phyloP scores from a whole-genome alignment of 2,797 vertebrate species.

The Synaphobranchus kaupii region DNA sequence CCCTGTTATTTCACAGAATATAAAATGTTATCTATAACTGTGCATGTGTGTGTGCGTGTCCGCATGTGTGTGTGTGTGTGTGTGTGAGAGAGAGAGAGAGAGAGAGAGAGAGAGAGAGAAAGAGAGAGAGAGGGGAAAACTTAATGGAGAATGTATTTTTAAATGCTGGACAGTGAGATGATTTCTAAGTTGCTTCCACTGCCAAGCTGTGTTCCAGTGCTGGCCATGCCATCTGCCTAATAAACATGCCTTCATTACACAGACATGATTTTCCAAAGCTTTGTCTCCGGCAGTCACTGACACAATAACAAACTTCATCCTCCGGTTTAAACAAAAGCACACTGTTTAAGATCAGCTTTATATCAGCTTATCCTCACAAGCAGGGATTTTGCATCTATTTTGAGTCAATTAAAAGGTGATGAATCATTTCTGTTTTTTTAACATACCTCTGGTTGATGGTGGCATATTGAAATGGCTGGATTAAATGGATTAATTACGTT shows the following conservation, averaged over 20 bases:
- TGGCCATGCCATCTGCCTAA: constrained; percentile 56
- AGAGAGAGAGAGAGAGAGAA: constrained; percentile 24
- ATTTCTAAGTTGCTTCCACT: constrained; percentile 62
- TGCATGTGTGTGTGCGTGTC: background rate
- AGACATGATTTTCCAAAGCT: constrained; percentile 63
- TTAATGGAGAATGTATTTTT: constrained; percentile 68
- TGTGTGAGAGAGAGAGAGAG: constrained; percentile 34
- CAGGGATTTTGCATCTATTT: constrained; percentile 48
- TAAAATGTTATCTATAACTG: background rate
- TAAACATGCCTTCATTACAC: constrained; percentile 68
- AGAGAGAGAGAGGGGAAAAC: constrained; percentile 53
- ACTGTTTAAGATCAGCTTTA: constrained; percentile 61
- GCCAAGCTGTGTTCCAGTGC: constrained; percentile 54
- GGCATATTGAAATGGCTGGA: background rate
- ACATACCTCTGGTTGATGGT: background rate
- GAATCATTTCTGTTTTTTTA: background rate
- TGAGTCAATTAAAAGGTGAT: constrained; percentile 17
- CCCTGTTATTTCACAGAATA: background rate
- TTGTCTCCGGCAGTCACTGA: constrained; percentile 63
- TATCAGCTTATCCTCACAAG: constrained; percentile 45
- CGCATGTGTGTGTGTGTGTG: background rate
- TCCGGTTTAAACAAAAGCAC: constrained; percentile 63
- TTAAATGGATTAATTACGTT: background rate
- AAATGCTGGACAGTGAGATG: constrained; percentile 57
- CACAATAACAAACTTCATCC: constrained; percentile 69